phyloP scores from a whole-genome alignment of 2,888 invertebrate genomes.

The Apodemia hepburni region DNA sequence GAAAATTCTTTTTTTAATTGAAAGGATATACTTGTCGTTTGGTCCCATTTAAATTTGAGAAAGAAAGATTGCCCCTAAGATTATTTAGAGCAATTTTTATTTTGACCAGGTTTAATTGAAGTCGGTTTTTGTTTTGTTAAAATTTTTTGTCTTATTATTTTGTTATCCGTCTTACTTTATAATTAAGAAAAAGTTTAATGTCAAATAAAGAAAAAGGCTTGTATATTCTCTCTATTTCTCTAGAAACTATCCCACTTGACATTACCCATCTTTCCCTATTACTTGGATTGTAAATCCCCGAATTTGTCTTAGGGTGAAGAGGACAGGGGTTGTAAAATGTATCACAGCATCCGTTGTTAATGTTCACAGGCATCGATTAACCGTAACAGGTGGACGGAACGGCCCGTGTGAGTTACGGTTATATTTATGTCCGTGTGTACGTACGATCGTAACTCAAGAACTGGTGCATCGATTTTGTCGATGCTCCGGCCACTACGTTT shows the following conservation, averaged over 20 bases:
- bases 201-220: no score
- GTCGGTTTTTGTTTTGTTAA: no score
- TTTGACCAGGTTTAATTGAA: no score
- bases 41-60: no score
- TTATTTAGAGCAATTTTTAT: no score
- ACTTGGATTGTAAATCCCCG: not conserved
- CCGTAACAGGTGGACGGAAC: slow-evolving; percentile 66
- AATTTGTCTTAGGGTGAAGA: slow-evolving; percentile 10
- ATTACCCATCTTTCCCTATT: not conserved
- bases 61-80: no score
- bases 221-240: not conserved
- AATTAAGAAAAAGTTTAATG: no score
- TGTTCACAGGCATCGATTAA: slow-evolving; percentile 57
- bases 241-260: not conserved
- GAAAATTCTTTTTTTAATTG: no score
- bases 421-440: slow-evolving; percentile 57
- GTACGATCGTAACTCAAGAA: slow-evolving; percentile 45
- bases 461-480: slow-evolving; percentile 40
- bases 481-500: slow-evolving; percentile 34
- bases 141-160: no score
- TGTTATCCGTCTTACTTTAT: no score
- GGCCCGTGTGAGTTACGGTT: slow-evolving; percentile 62
- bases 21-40: no score
- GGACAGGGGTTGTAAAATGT: slow-evolving; percentile 16
- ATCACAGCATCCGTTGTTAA: slow-evolving; percentile 33